Base-by-base conservation (phyloP, 2,113 vertebrate species). In the Podarcis raffonei region DNA sequence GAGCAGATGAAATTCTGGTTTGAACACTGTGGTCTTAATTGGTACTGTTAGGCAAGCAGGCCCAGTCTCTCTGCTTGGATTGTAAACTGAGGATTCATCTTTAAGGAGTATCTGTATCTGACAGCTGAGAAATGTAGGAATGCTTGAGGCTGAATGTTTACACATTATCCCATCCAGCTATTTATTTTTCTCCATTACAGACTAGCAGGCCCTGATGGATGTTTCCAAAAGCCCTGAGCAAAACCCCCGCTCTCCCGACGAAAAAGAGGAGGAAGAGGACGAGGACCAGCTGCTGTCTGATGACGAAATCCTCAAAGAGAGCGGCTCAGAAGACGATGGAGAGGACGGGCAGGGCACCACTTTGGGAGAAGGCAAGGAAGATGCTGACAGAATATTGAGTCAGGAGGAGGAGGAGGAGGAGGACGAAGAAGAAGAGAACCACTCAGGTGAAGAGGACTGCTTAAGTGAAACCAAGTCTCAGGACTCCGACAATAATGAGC, bases 161-260 rank as follows among this genome's bases (percentile, higher is more conserved):
- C 20, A 32, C 23, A 16, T 75, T 75, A 25, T 69, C 23, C n/a
- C 16, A 27, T 25, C 22, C 18, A 69, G 30, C 66, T 15, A 39
- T 39, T n/a, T 81, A 30, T 57, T 30, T 93, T 27, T 88, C 0
- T 71, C 57, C 86, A 69, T 92, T 68, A 22, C 93, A 98, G 97
- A 95, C 74, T 68, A n/a, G 37, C 48, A 89, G 94, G 95, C 90
- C 96, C 97, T 92, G 92, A 99, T 99, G 99, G 99, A 99, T 91
- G 98, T 98, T 91, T 97, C 98, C 72, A 97, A 99, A 96, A 99
- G 98, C 97, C 98, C 98, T 89, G 98, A 97, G 90, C 97, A 96
- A 96, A 98, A 97, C 91, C 98, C 97, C 92, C 97, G 95, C 95
- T 99, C 98, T 91, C 98, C 98, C 0, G 97, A 98, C 0, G 98